These are phyloP conservation scores for Drosophila emarginata DNA, from an alignment of 2,888 invertebrate species.

Conservation along the genomic window DNA sequence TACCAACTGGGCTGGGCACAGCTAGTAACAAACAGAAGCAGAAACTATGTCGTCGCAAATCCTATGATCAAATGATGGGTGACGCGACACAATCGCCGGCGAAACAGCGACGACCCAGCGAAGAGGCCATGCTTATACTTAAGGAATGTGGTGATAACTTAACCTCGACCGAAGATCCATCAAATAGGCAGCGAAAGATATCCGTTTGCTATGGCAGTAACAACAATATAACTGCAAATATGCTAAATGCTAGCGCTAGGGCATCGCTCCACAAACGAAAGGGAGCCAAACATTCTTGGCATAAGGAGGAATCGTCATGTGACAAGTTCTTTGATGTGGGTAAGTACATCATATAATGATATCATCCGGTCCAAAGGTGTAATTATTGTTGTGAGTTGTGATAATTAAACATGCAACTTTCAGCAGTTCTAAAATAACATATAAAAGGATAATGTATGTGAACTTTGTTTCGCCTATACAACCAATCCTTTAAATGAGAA, in stretches of 20 bases:
- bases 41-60: conserved; percentile 84
- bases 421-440: no score
- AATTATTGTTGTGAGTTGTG: no score
- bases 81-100: conserved; percentile 61
- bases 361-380: no score
- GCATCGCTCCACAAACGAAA: conserved; percentile 65
- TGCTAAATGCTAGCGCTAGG: conserved; percentile 39
- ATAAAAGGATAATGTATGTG: no score
- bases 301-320: conserved; percentile 53
- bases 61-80: conserved; percentile 85
- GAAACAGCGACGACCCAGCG: conserved; percentile 87
- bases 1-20: conserved; percentile 22
- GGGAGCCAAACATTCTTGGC: conserved; percentile 80
- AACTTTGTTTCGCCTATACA: no score
- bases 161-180: conserved; percentile 7
- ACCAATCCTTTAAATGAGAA: no score
- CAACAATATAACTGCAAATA: conserved; percentile 60
- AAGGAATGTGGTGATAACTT: conserved; percentile 82
- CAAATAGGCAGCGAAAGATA: conserved; percentile 76
- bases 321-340: conserved; percentile 65
- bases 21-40: conserved; percentile 32
- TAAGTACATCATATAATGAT: conserved; percentile 22
- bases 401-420: no score
- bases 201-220: conserved; percentile 80
- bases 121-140: conserved; percentile 86